Evolutionary conservation across 2,113 vertebrate genomes (phyloP), one percentile per base, ranked within the genome.

Genomic region (Crotalus helleri): DNA sequence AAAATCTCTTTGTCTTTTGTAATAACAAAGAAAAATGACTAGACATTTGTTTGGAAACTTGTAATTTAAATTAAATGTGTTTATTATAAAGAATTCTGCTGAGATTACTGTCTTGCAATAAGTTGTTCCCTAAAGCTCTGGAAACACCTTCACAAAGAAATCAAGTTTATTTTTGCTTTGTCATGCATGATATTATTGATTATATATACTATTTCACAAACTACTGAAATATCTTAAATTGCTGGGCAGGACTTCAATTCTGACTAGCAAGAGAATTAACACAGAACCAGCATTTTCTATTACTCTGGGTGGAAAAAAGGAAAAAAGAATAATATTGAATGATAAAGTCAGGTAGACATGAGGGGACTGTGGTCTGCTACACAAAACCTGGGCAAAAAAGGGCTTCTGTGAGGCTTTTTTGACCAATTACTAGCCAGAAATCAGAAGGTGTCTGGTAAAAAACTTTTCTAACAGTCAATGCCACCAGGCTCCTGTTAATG

Each of bases 211-310:
- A n/a, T 81, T 74, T 74, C n/a, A 81, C 15, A 81, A 33, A 81
- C 15, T 39, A 81, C 33, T 81, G n/a, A 74, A 33, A 39, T 74
- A 17, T 81, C 33, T 81, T 39, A 8, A 39, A 39, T 2, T 39
- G 6, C 15, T 81, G 69, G 69, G n/a, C 33, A 19, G 7, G 33
- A 89, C 90, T 95, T 91, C 86, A 91, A 61, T 93, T 44, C 94
- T 59, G 89, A 46, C 86, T 51, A 95, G 93, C 89, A 94, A 91
- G 92, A 90, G 93, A 95, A 93, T 6, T 6, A 44, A 85, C 44
- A 92, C 93, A 39, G 94, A 93, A 95, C 61, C 95, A 89, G 91
- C 87, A 23, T 11, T 1, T 93, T 95, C 95, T 97, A 95, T 97
- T 96, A 96, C 96, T 96, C 95, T 94, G 92, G 8, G 61, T 87